Conservation (phyloP, 2,797 vertebrate genomes). For the Distichodus sexfasciatus region DNA sequence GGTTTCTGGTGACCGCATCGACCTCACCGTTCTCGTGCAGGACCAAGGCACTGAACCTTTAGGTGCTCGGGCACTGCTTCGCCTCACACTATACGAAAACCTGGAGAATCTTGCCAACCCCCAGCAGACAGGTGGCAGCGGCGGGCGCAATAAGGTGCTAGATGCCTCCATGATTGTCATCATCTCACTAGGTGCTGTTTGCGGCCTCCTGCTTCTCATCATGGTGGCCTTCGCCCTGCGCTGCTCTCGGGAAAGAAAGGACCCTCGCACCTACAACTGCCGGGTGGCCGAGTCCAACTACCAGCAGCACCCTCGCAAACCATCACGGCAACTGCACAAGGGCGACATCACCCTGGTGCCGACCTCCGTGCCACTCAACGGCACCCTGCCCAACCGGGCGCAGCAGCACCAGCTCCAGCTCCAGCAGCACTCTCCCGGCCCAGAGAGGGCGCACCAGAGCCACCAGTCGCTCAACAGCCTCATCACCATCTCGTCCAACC, state of each 20-base stretch:
- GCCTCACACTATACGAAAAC: slow-evolving; percentile 76
- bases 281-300: slow-evolving; percentile 92
- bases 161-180: slow-evolving; percentile 90
- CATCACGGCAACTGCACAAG: slow-evolving; percentile 94
- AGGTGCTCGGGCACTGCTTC: slow-evolving; percentile 84
- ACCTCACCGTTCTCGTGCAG: slow-evolving; percentile 82
- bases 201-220: slow-evolving; percentile 82
- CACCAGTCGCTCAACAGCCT: slow-evolving; percentile 96
- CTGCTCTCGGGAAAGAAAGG: slow-evolving; percentile 91
- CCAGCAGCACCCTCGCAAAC: slow-evolving; percentile 92
- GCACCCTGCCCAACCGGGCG: slow-evolving; percentile 90
- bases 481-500: slow-evolving; percentile 97
- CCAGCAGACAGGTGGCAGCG: slow-evolving; percentile 72
- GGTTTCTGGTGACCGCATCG: slow-evolving; percentile 74
- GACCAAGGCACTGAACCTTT: slow-evolving; percentile 89
- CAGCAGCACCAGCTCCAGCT: slow-evolving; percentile 93
- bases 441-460: slow-evolving; percentile 92
- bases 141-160: slow-evolving; percentile 69
- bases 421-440: slow-evolving; percentile 81
- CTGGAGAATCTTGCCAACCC: slow-evolving; percentile 78
- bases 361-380: slow-evolving; percentile 89
- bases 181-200: slow-evolving; percentile 86
- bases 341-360: slow-evolving; percentile 95
- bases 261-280: slow-evolving; percentile 93
- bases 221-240: slow-evolving; percentile 90